Evolutionary conservation across 2,797 vertebrate species (phyloP), one percentile per base, ranked within the genome.

Genomic region (Lutjanus campechanus): DNA sequence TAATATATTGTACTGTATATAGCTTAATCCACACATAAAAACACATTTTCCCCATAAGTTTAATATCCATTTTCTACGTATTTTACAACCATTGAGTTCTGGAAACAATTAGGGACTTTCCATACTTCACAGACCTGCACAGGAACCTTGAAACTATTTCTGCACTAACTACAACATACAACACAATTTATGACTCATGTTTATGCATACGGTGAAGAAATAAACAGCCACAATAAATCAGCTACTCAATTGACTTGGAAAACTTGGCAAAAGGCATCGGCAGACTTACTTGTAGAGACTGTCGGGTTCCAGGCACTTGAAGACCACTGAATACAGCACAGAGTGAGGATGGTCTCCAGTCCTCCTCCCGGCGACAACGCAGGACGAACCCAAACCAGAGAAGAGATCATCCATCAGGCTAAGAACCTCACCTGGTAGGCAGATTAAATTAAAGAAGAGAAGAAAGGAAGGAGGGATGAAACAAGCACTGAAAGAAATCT

Each of bases 251-350:
- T 68, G 36, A 74, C 63, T 69, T 54, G 25, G 22, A 68, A 76
- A 71, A 61, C 40, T 73, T 70, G 61, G 54, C 54, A 56, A 49
- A 79, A 22, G 72, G 2, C 20, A 61, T 51, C 0, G 9, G 47
- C 16, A 73, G 44, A 89, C 97, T 98, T 97, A 99, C 98, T 97
- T 99, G 96, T 99, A 99, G 79, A 99, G 96, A 93, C 97, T 98
- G 84, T 99, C 98, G 0, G 98, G 97, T 88, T 99, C 98, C 96
- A 99, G 96, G 94, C 98, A 99, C 96, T 99, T 99, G 96, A 99
- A 99, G 93, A 99, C 97, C 90, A 99, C 96, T 0, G 98, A 98
- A 80, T 99, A 99, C 76, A 99, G 92, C 82, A 94, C 94, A 76
- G 95, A 95, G 80, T 98, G 97, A 66, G 96, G 95, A 85, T 94